Base-by-base conservation (phyloP, 1,140 invertebrate genomes). In the Drosophila novamexicana region DNA sequence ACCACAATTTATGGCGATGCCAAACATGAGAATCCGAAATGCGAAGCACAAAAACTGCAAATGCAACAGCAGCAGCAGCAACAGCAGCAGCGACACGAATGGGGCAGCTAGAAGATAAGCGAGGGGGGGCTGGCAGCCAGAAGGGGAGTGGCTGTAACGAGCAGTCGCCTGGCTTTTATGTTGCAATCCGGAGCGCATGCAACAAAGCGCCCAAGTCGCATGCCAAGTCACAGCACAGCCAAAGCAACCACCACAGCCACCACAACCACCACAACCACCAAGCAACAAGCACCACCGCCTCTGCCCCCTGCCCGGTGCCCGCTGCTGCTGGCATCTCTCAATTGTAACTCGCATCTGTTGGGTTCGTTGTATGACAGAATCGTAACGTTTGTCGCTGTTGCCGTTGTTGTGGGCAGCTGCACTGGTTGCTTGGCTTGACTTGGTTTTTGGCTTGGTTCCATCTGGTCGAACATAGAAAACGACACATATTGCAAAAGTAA, bases 1-100 rank as follows among this genome's bases (percentile, higher is more conserved):
- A 89, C 84, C 84, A 88, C 80, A 88, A 88, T 84, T 88, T 88
- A 88, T 88, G 75, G 85, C 77, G 74, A 88, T 78, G 88, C 58
- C 74, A 73, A 88, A 88, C 84, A 88, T 88, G 84, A 89, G 84
- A 88, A 89, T 88, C 80, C 77, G 65, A 82, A 72, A 77, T 69
- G 66, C 65, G 65, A 72, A 63, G 78, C 61, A 81, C 66, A 81
- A 75, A 79, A 71, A 81, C 73, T 75, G 73, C 72, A 79, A 70
- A 57, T 67, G 65, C 81, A 84, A 74, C 22, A 29, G 22, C 22
- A 29, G 22, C 22, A 4, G 22, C 22, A 29, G 22, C 22, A 22
- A 2, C 22, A 29, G 22, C 22, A 58, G 56, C 62, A 69, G 53
- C 59, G 54, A 59, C 61, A 75, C 29, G 34, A 66, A 62, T 72